Conservation (phyloP, 1,140 invertebrate genomes). For the Leptinotarsa lineolata region DNA sequence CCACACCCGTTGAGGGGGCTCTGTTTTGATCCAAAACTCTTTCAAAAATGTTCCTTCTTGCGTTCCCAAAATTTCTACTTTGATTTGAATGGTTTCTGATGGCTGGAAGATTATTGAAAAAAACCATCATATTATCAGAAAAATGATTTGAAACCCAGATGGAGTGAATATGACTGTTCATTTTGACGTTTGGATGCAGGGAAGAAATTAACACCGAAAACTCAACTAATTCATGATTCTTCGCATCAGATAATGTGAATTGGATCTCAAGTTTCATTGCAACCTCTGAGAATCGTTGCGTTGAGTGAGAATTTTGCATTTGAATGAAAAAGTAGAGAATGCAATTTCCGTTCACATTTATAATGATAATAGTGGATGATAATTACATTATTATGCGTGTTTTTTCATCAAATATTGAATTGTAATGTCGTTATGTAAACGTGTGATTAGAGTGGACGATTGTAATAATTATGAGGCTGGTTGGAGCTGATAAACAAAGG, state of each 20-base stretch:
- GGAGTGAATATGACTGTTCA: no score
- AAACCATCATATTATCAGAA: background rate
- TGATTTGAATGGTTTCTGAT: constrained; percentile 30
- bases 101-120: constrained; percentile 27
- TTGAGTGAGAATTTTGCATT: background rate
- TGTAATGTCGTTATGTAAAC: constrained; percentile 11
- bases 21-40: constrained; percentile 48
- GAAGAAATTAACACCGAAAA: no score
- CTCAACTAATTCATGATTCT: no score
- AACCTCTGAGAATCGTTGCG: no score
- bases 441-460: background rate
- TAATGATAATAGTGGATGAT: constrained; percentile 9
- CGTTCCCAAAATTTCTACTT: constrained; percentile 39
- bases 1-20: constrained; percentile 39
- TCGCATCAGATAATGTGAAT: no score
- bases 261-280: no score
- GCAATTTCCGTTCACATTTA: constrained; percentile 5
- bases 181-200: no score
- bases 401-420: constrained; percentile 10
- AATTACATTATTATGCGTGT: constrained; percentile 16
- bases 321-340: background rate
- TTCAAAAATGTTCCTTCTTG: constrained; percentile 38
- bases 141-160: no score
- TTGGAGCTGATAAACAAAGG: no score
- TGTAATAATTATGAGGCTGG: background rate